Evolutionary conservation across 2,888 invertebrate species (phyloP).

Genomic region (Lasiommata megera): DNA sequence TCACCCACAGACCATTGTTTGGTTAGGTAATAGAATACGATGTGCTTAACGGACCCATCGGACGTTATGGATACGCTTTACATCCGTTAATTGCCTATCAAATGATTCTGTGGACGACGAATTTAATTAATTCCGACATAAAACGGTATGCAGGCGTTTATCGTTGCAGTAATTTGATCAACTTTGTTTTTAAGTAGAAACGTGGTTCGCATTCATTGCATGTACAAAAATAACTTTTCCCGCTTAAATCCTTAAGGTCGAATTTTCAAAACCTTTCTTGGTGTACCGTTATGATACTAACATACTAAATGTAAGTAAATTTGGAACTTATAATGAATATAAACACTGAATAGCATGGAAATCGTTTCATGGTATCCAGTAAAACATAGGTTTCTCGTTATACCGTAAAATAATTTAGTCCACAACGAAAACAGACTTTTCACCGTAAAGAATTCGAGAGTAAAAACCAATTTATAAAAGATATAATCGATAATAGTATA

Average conservation of each 20-base stretch:
- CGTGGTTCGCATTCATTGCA: neutral
- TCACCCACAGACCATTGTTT: slow-evolving; percentile 69
- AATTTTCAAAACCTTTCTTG: too few relatives aligned
- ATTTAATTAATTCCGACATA: slow-evolving; percentile 58
- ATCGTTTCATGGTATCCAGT: too few relatives aligned
- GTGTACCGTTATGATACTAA: too few relatives aligned
- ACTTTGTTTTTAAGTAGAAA: neutral
- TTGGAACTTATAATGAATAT: too few relatives aligned
- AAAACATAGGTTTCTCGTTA: too few relatives aligned
- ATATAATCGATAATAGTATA: too few relatives aligned
- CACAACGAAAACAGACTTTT: too few relatives aligned
- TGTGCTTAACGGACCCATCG: slow-evolving; percentile 41
- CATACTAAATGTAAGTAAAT: too few relatives aligned
- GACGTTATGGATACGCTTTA: slow-evolving; percentile 51
- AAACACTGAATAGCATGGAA: too few relatives aligned
- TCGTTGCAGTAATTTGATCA: slow-evolving; percentile 12
- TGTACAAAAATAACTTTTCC: neutral
- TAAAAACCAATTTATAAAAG: too few relatives aligned
- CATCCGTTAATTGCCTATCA: slow-evolving; percentile 64
- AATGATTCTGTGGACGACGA: slow-evolving; percentile 52
- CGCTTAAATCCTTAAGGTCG: neutral
- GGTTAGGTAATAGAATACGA: slow-evolving; percentile 64
- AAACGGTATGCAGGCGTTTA: slow-evolving; percentile 28
- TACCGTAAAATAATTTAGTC: too few relatives aligned
- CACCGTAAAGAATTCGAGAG: too few relatives aligned